A percentile compares a stretch with the other conserved stretches of the same genome.
Conservation (phyloP, 1,140 invertebrate genomes). For the Apolygus lucorum region DNA sequence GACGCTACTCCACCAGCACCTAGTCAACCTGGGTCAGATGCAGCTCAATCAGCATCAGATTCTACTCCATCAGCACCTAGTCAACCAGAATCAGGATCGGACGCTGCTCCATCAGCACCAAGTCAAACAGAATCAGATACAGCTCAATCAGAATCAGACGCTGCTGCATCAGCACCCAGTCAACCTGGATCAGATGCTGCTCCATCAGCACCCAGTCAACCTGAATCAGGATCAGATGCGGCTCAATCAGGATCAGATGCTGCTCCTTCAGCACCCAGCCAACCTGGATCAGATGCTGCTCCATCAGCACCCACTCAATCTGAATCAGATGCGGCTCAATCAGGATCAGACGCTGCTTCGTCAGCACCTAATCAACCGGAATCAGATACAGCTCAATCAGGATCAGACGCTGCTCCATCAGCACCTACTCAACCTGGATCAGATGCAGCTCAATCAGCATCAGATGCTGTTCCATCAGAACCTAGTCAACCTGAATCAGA, state of each 20-base stretch:
- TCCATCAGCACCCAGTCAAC: background rate
- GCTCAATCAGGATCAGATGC: background rate
- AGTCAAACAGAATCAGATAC: background rate
- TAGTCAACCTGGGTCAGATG: background rate
- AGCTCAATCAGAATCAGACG: background rate
- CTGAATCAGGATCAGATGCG: background rate
- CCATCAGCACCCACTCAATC: background rate
- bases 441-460: background rate
- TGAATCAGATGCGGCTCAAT: background rate
- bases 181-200: background rate
- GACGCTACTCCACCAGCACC: background rate
- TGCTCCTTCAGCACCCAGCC: background rate
- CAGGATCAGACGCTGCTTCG: background rate
- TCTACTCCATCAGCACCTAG: background rate
- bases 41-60: background rate
- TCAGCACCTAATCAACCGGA: background rate
- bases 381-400: too few species aligned
- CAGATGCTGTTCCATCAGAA: background rate
- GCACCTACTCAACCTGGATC: background rate
- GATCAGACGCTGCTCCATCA: background rate
- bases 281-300: background rate
- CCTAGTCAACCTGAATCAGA: background rate
- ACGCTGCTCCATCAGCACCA: background rate
- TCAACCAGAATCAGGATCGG: background rate
- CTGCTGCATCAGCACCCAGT: background rate